A percentile compares a stretch with the other conserved stretches of the same genome.
phyloP scores from a whole-genome alignment of 2,888 invertebrate species.

The Trichopoda pennipes region DNA sequence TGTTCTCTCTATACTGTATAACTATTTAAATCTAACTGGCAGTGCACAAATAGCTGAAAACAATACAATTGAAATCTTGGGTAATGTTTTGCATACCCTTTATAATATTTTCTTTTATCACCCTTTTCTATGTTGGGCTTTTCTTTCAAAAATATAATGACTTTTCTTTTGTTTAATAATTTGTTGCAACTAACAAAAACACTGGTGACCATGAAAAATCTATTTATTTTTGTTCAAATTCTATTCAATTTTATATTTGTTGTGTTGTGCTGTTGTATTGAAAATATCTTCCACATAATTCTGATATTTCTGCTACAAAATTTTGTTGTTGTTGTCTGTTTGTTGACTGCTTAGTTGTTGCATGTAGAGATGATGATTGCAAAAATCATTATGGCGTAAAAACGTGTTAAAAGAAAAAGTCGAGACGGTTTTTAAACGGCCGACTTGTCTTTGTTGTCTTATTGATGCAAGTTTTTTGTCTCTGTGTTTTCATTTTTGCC shows the following conservation, averaged over 20 bases:
- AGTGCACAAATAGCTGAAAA: too few species aligned
- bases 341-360: slow-evolving; percentile 16
- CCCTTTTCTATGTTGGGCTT: neutral
- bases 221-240: neutral
- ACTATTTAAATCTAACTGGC: too few species aligned
- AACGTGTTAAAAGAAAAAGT: slow-evolving; percentile 56
- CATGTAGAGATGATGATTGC: slow-evolving; percentile 53
- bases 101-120: neutral
- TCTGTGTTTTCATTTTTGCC: slow-evolving; percentile 3
- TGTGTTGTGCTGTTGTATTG: slow-evolving; percentile 24
- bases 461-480: slow-evolving; percentile 24
- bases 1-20: too few species aligned
- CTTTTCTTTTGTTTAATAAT: slow-evolving; percentile 15
- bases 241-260: slow-evolving; percentile 11
- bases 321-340: slow-evolving; percentile 1
- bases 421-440: slow-evolving; percentile 46
- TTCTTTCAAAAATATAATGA: neutral
- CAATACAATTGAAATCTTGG: too few species aligned
- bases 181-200: slow-evolving; percentile 43
- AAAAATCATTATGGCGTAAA: slow-evolving; percentile 66
- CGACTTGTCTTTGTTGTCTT: slow-evolving; percentile 45
- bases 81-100: too few species aligned
- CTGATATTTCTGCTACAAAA: neutral
- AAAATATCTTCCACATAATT: slow-evolving; percentile 16
- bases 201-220: slow-evolving; percentile 63